Evolutionary conservation across 2,888 invertebrate species (phyloP).

Genomic region (Ochropleura leucogaster): DNA sequence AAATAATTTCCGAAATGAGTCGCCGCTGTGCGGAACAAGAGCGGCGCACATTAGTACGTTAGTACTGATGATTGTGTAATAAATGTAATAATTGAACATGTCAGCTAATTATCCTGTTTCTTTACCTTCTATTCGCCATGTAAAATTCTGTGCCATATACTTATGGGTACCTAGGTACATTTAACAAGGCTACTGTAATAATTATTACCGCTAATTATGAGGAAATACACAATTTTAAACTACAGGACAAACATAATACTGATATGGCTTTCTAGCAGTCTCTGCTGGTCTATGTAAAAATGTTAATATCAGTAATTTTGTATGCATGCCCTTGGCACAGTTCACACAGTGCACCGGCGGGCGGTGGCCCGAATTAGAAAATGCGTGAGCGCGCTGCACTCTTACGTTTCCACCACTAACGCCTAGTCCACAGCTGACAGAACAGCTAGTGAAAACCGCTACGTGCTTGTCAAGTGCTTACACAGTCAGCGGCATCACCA

Average conservation of each 20-base stretch:
- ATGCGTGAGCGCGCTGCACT: conserved; percentile 34
- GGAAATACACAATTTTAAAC: background rate
- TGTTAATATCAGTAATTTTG: conserved; percentile 27
- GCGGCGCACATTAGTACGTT: too few species aligned
- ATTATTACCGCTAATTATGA: background rate
- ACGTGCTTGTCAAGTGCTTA: background rate
- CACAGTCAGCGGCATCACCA: background rate
- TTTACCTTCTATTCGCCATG: background rate
- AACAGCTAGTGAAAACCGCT: background rate
- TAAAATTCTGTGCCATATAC: background rate
- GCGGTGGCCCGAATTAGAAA: conserved; percentile 64
- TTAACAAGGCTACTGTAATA: background rate
- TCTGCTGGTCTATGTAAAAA: background rate
- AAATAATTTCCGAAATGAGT: too few species aligned
- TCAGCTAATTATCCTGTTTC: background rate
- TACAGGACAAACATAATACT: background rate
- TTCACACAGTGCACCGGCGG: conserved; percentile 44
- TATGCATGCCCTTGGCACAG: conserved; percentile 60
- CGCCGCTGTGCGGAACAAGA: too few species aligned
- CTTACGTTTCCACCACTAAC: background rate
- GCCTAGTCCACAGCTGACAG: background rate
- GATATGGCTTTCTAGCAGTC: background rate
- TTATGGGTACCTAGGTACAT: background rate
- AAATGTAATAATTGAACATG: background rate
- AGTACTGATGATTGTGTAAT: too few species aligned